These are phyloP conservation scores for Rhagium mordax DNA, from an alignment of 2,888 invertebrate species.

Conservation along the genomic window DNA sequence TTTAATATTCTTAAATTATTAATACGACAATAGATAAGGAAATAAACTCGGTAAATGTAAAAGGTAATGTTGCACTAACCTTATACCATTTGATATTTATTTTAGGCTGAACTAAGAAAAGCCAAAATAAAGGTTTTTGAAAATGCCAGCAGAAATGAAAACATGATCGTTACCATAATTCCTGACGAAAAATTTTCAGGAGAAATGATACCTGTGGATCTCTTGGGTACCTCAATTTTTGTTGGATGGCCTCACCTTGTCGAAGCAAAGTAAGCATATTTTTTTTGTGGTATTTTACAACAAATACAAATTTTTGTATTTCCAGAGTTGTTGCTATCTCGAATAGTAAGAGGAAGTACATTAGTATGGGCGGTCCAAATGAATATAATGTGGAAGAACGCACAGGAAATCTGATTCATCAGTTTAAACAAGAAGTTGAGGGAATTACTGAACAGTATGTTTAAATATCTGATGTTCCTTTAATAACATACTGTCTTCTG, in stretches of 20 bases:
- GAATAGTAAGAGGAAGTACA: constrained; percentile 71
- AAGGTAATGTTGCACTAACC: too few relatives aligned
- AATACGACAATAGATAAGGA: too few relatives aligned
- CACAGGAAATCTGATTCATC: constrained; percentile 57
- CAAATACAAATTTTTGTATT: constrained; percentile 8
- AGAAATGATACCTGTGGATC: constrained; percentile 65
- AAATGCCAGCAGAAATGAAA: constrained; percentile 84
- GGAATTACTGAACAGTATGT: constrained; percentile 75
- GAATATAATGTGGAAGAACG: constrained; percentile 68
- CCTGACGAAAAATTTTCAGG: constrained; percentile 67
- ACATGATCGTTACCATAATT: constrained; percentile 83
- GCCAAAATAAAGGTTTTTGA: constrained; percentile 92
- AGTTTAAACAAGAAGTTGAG: constrained; percentile 72
- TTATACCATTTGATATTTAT: neutral
- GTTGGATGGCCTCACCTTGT: constrained; percentile 95
- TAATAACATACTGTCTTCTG: too few relatives aligned
- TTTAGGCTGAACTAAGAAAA: constrained; percentile 72
- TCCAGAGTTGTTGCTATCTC: constrained; percentile 77
- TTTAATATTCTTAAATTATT: too few relatives aligned
- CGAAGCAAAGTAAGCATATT: constrained; percentile 80
- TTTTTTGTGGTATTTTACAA: neutral
- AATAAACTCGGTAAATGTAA: too few relatives aligned
- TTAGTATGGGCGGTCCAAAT: constrained; percentile 68
- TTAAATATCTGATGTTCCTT: neutral
- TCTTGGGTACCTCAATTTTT: constrained; percentile 83